Evolutionary conservation across 2,113 vertebrate species (phyloP), one percentile per base, ranked within the genome.

Genomic region (Craseonycteris thonglongyai): DNA sequence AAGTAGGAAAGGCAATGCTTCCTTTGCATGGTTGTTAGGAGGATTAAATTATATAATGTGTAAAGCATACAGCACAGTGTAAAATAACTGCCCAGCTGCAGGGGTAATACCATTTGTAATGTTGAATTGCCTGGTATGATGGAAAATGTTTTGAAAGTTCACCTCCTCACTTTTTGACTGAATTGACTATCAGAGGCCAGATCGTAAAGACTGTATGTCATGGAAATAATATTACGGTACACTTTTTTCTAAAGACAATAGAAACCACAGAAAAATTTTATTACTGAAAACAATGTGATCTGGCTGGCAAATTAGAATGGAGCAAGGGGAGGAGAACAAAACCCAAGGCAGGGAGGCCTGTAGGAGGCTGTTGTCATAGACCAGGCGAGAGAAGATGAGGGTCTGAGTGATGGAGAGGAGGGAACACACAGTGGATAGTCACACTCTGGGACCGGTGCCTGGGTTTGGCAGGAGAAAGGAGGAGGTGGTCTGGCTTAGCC

Each of bases 181-280:
- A 82, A 88, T 71, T 59, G 28, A 45, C 69, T 68, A 85, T 92
- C 76, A 61, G 22, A 75, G 35, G 63, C 16, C 22, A 80, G 86
- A 86, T 69, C 49, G 58, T 88, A 58, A 91, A 95, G 38, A 82
- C 65, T 95, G 58, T 56, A 54, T 66, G 40, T 93, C 69, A 7
- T 76, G 18, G 78, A 95, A 88, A 82, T 76, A 88, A 88, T 75
- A 92, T 69, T 69, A 9, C n/a, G n/a, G n/a, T n/a, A n/a, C 21
- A 4, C 83, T 66, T 68, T 82, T 45, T 24, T 91, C 22, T 83
- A 45, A 28, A 75, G 26, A 68, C 72, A 81, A 35, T n/a, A 88
- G 74, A 86, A 97, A 85, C 35, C 38, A 76, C 74, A 83, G 79
- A 94, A 83, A 40, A 86, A 75, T 91, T 94, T 72, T 75, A 56